Evolutionary conservation across 2,113 vertebrate species (phyloP).

Genomic region (Craseonycteris thonglongyai): DNA sequence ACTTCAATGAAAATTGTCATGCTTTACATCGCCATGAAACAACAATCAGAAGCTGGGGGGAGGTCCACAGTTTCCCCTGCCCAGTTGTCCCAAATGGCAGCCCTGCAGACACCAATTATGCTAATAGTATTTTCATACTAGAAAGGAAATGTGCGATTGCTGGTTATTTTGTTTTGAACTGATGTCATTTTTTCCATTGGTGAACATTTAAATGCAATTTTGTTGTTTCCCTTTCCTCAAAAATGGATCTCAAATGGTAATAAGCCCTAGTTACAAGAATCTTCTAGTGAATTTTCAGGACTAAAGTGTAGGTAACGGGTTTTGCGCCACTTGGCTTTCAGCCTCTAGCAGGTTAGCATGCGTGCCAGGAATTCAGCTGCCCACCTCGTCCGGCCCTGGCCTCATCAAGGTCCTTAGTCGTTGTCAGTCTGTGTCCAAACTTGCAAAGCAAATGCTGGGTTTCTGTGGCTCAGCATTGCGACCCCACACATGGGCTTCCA

Average conservation of each 20-base stretch:
- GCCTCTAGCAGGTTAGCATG: not conserved
- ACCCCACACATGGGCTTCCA: not conserved
- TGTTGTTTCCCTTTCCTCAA: constrained; percentile 73
- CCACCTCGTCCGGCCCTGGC: not conserved
- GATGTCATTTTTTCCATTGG: constrained; percentile 64
- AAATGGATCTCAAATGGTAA: constrained; percentile 69
- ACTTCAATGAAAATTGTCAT: constrained; percentile 63
- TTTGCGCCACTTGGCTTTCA: not conserved
- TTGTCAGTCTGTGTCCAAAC: constrained; percentile 27
- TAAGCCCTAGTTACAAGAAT: constrained; percentile 64
- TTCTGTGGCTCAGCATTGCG: not conserved
- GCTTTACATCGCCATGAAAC: constrained; percentile 53
- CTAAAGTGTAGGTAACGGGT: constrained; percentile 31
- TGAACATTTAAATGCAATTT: constrained; percentile 72
- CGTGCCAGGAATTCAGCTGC: not conserved
- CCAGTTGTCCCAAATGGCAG: constrained; percentile 66
- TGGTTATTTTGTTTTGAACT: constrained; percentile 71
- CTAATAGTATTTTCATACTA: constrained; percentile 73
- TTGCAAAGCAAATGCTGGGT: not conserved
- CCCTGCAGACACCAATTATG: constrained; percentile 68
- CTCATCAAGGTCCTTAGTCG: not conserved
- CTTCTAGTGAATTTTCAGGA: constrained; percentile 62
- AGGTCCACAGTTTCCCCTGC: constrained; percentile 59
- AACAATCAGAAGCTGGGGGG: constrained; percentile 59
- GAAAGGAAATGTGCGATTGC: constrained; percentile 60